Conservation (phyloP, 2,797 vertebrate genomes). For the Balearica regulorum region DNA sequence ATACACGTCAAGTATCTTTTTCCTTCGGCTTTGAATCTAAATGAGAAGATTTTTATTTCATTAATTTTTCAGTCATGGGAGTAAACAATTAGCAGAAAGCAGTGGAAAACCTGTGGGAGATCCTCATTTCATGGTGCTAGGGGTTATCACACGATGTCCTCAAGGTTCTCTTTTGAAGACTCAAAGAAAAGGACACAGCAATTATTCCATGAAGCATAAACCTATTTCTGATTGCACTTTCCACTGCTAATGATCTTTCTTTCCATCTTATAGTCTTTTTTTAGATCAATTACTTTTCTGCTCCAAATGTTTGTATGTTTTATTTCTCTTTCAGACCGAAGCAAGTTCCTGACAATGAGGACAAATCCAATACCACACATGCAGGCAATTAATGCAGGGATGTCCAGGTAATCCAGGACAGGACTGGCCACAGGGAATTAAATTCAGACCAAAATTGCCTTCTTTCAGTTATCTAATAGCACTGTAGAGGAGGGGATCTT, state of each 20-base stretch:
- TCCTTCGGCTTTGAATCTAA: constrained; percentile 92
- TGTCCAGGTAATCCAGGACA: not conserved
- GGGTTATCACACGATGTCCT: not conserved
- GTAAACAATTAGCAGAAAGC: not conserved
- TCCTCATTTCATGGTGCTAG: not conserved
- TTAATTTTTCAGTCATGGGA: not conserved
- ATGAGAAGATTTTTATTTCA: constrained; percentile 15
- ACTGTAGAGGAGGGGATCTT: not conserved
- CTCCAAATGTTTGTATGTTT: not conserved
- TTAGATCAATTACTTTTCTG: not conserved
- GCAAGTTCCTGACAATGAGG: not conserved
- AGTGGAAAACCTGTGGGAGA: not conserved
- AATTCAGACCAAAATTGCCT: not conserved
- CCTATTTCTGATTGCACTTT: not conserved
- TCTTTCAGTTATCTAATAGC: not conserved
- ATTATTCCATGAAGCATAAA: not conserved
- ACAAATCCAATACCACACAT: not conserved
- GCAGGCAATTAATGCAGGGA: not conserved
- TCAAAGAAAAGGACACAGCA: not conserved
- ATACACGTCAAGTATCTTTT: constrained; percentile 95
- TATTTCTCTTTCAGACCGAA: not conserved
- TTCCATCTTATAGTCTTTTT: not conserved
- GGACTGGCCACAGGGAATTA: not conserved
- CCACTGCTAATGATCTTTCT: not conserved
- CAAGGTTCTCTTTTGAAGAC: not conserved